Conservation (phyloP, 2,797 vertebrate species). For the Bufotes viridis region DNA sequence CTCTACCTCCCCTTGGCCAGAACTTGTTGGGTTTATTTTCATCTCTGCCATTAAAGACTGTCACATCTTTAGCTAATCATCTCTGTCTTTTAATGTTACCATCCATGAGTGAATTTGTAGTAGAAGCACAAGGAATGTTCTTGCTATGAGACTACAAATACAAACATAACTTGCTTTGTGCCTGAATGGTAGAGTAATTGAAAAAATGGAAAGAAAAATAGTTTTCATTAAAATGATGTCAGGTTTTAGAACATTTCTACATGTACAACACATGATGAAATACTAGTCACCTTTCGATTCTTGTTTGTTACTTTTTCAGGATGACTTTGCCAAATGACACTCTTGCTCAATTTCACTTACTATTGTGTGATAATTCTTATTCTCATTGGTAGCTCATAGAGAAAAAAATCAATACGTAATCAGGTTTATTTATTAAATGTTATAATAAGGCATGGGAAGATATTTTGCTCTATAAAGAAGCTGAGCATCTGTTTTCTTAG, state of each 20-base stretch:
- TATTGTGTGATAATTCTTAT: conserved; percentile 22
- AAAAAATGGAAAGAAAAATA: background rate
- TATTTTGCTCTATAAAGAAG: conserved; percentile 20
- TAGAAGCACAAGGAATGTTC: background rate
- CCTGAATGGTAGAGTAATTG: background rate
- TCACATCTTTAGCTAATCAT: too few species aligned
- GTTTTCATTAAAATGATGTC: background rate
- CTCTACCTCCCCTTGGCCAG: too few species aligned
- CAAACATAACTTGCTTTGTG: background rate
- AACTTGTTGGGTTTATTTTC: too few species aligned
- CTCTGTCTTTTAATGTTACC: background rate
- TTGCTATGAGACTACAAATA: background rate
- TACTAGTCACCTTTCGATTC: background rate
- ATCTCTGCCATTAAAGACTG: too few species aligned
- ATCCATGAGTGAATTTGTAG: background rate
- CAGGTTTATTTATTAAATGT: conserved; percentile 26
- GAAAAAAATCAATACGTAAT: conserved; percentile 21
- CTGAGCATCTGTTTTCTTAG: conserved; percentile 1
- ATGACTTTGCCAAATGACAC: conserved; percentile 22
- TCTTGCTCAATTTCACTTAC: background rate
- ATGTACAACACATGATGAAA: background rate
- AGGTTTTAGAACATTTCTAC: background rate
- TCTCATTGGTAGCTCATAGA: background rate
- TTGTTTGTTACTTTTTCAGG: background rate
- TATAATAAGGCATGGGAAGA: conserved; percentile 16